phyloP scores from a whole-genome alignment of 2,113 vertebrate genomes.

The Danio rerio region DNA sequence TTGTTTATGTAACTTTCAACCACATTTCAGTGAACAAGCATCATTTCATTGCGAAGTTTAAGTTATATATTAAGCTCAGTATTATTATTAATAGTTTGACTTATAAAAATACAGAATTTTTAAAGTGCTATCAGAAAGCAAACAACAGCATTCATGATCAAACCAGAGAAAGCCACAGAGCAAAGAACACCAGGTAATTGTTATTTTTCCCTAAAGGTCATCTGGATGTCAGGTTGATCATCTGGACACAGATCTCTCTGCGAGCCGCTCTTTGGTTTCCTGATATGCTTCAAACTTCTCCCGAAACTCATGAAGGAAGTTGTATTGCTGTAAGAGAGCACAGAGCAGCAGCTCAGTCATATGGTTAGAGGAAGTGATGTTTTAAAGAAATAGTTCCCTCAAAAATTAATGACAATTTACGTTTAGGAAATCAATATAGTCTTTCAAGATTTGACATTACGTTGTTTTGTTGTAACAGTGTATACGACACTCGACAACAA shows the following conservation, averaged over 20 bases:
- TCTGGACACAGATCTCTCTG: conserved; percentile 80
- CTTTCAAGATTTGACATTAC: too few species aligned
- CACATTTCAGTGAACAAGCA: neutral
- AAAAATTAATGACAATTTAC: too few species aligned
- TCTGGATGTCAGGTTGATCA: conserved; percentile 62
- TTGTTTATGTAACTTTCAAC: neutral
- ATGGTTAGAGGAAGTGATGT: neutral
- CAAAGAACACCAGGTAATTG: neutral
- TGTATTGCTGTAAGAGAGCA: conserved; percentile 84
- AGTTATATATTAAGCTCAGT: conserved; percentile 61
- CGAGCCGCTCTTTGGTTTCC: conserved; percentile 64
- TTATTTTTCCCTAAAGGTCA: neutral
- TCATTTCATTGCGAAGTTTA: neutral
- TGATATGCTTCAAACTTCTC: conserved; percentile 78
- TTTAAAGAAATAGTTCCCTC: too few species aligned
- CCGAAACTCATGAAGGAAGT: conserved; percentile 90
- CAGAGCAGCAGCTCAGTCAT: neutral
- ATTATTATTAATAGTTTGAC: conserved; percentile 8
- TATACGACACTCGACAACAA: too few species aligned
- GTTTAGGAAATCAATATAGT: too few species aligned
- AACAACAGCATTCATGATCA: conserved; percentile 37
- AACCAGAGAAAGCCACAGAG: neutral
- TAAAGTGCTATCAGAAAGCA: conserved; percentile 67
- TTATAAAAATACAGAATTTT: conserved; percentile 30
- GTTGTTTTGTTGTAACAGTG: too few species aligned